These are phyloP conservation scores for Hemicrepidius hirtus DNA, from an alignment of 2,888 invertebrate genomes.

Conservation along the genomic window DNA sequence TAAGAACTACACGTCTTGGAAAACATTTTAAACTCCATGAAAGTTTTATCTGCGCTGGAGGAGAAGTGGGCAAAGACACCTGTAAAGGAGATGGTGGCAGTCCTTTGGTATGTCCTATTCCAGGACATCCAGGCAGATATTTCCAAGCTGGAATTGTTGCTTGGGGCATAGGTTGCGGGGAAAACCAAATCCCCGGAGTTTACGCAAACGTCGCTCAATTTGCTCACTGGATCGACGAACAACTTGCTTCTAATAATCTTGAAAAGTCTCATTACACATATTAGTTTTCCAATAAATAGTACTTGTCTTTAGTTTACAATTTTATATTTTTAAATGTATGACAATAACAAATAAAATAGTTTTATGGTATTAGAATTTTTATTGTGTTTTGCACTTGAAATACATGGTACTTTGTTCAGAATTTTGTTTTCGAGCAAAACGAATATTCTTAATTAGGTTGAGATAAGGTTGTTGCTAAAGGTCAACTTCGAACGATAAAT, in stretches of 20 bases:
- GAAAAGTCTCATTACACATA: constrained; percentile 69
- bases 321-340: constrained; percentile 33
- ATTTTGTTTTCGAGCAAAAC: constrained; percentile 22
- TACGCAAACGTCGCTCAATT: constrained; percentile 72
- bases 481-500: constrained; percentile 40
- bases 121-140: constrained; percentile 70
- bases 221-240: constrained; percentile 71
- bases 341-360: constrained; percentile 6
- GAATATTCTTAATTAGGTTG: constrained; percentile 31
- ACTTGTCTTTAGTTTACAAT: constrained; percentile 19
- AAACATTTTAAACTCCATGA: constrained; percentile 78
- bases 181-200: constrained; percentile 72
- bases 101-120: constrained; percentile 83
- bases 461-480: constrained; percentile 41
- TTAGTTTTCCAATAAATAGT: constrained; percentile 35
- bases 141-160: constrained; percentile 76
- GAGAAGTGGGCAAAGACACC: constrained; percentile 81
- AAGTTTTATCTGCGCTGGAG: constrained; percentile 87
- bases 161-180: constrained; percentile 74
- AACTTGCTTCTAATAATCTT: constrained; percentile 67
- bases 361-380: background rate
- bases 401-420: background rate
- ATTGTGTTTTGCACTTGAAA: background rate
- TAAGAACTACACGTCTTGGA: constrained; percentile 82
- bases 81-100: constrained; percentile 88